phyloP scores from a whole-genome alignment of 2,797 vertebrate genomes.

The Melanogrammus aeglefinus region DNA sequence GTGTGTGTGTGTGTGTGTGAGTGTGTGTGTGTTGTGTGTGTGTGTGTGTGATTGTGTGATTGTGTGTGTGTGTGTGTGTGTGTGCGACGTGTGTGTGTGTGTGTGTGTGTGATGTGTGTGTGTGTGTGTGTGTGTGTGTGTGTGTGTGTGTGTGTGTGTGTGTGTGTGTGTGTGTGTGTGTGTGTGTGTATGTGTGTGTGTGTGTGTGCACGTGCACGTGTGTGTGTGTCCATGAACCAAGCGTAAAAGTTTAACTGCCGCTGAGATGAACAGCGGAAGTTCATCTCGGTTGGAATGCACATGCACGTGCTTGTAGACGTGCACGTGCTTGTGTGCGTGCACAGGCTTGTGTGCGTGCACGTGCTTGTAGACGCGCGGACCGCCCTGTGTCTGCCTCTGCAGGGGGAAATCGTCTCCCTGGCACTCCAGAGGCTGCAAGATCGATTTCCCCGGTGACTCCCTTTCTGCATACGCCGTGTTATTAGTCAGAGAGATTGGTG shows the following conservation, averaged over 20 bases:
- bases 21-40: not conserved
- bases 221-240: not conserved
- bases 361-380: not conserved
- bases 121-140: too few relatives aligned
- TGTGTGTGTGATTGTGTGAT: not conserved
- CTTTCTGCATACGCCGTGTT: slow-evolving; percentile 33
- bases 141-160: not conserved
- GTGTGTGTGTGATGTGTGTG: not conserved
- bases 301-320: not conserved
- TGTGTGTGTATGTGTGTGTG: not conserved
- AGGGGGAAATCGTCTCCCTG: slow-evolving; percentile 21
- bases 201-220: too few relatives aligned
- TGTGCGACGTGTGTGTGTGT: not conserved
- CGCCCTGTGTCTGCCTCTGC: slow-evolving; percentile 13
- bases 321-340: too few relatives aligned
- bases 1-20: too few relatives aligned
- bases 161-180: not conserved
- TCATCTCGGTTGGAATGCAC: not conserved
- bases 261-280: not conserved
- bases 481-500: slow-evolving; percentile 58
- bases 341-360: too few relatives aligned
- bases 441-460: slow-evolving; percentile 38
- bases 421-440: slow-evolving; percentile 18
- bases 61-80: not conserved
- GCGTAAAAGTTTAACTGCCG: not conserved